Evolutionary conservation across 2,113 vertebrate genomes (phyloP).

Genomic region (Mirza zaza): DNA sequence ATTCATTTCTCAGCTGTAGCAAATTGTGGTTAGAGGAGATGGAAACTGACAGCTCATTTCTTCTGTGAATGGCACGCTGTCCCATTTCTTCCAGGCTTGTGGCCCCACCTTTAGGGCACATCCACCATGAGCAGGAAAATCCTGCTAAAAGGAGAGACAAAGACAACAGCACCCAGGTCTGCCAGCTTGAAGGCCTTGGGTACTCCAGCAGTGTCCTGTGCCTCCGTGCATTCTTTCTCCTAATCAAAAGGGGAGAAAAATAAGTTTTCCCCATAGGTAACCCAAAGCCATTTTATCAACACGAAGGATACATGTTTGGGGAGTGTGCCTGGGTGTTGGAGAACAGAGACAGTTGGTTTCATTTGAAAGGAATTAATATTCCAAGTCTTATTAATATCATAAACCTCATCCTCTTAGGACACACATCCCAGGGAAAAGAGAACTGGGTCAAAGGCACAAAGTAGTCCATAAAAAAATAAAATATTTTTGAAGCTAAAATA

Average conservation of each 20-base stretch:
- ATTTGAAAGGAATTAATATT: slow-evolving; percentile 37
- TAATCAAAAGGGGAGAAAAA: not conserved
- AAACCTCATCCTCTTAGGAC: slow-evolving; percentile 22
- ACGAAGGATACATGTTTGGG: not conserved
- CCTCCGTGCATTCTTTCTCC: not conserved
- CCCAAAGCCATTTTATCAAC: not conserved
- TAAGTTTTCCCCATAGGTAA: not conserved
- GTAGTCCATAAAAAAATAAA: slow-evolving; percentile 63
- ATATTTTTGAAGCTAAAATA: slow-evolving; percentile 67
- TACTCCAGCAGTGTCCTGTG: not conserved
- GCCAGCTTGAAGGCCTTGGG: not conserved
- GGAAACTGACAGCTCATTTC: slow-evolving; percentile 49
- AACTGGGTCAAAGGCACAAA: slow-evolving; percentile 67
- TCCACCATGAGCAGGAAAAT: not conserved
- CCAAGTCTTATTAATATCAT: slow-evolving; percentile 19
- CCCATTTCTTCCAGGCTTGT: not conserved
- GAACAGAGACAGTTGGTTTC: not conserved
- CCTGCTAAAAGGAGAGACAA: not conserved
- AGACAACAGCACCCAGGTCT: not conserved
- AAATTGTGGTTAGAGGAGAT: slow-evolving; percentile 64
- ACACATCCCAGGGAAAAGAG: not conserved
- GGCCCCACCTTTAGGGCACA: not conserved
- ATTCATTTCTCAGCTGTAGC: slow-evolving; percentile 63
- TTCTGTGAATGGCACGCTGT: not conserved
- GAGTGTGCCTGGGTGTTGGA: too few species aligned